These are phyloP conservation scores for Gymnogyps californianus DNA, from an alignment of 2,113 vertebrate species.

Conservation along the genomic window DNA sequence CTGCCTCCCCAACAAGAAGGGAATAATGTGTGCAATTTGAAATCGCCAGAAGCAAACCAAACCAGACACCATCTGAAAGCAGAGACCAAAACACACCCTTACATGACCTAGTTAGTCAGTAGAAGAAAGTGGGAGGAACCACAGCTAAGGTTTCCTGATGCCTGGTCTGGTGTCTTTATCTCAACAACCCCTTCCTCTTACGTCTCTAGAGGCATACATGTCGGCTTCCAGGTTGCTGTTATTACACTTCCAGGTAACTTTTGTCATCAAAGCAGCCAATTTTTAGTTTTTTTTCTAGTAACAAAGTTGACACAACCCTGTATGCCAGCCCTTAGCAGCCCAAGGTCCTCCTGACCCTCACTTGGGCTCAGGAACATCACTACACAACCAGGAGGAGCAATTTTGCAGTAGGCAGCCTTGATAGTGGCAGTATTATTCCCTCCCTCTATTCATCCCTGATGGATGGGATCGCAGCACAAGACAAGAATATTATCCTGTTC, in stretches of 20 bases:
- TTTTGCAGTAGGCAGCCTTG: background rate
- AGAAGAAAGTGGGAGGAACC: background rate
- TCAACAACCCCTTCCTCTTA: background rate
- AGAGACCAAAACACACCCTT: background rate
- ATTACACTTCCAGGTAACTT: background rate
- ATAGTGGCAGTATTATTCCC: background rate
- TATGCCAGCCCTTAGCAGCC: background rate
- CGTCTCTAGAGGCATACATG: background rate
- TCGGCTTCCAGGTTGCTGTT: background rate
- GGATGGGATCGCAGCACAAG: slow-evolving; percentile 28
- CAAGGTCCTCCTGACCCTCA: background rate
- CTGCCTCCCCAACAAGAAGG: background rate
- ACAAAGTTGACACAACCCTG: background rate
- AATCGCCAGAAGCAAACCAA: background rate
- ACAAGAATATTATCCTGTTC: slow-evolving; percentile 15
- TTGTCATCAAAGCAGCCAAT: background rate
- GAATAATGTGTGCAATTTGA: background rate
- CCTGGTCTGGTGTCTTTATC: background rate
- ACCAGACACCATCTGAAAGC: background rate
- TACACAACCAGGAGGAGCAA: background rate
- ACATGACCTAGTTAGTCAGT: background rate
- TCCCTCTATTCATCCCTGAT: slow-evolving; percentile 19
- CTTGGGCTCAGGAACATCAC: background rate
- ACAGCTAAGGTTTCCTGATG: background rate
- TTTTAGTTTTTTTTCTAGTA: background rate